A percentile compares a stretch with the other conserved stretches of the same genome.
These are phyloP conservation scores for Hippoglossus stenolepis DNA, from an alignment of 2,113 vertebrate species.

Conservation along the genomic window DNA sequence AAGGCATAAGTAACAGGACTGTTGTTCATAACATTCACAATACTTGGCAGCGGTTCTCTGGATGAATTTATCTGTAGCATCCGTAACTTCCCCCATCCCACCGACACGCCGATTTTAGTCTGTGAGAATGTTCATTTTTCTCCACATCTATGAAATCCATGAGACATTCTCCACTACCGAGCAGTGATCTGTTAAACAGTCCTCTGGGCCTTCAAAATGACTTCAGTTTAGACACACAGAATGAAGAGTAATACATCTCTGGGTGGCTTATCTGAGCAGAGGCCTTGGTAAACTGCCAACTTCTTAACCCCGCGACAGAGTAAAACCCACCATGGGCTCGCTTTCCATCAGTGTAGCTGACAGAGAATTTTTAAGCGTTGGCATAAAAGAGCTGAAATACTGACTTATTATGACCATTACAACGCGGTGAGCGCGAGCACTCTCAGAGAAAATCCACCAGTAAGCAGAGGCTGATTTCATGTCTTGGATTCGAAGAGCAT, in stretches of 20 bases:
- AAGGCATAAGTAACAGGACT: neutral
- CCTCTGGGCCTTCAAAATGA: neutral
- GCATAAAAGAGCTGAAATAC: slow-evolving; percentile 30
- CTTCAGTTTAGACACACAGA: slow-evolving; percentile 11
- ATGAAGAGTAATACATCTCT: neutral
- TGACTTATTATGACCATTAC: slow-evolving; percentile 25
- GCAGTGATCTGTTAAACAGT: slow-evolving; percentile 5
- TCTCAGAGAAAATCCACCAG: slow-evolving; percentile 26
- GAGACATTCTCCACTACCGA: neutral
- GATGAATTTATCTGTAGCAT: neutral
- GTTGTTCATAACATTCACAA: neutral
- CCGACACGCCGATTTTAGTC: neutral
- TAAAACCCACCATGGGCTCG: slow-evolving; percentile 13
- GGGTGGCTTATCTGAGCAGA: slow-evolving; percentile 20
- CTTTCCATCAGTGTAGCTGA: slow-evolving; percentile 30
- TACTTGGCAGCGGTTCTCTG: neutral
- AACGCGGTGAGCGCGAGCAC: slow-evolving; percentile 14
- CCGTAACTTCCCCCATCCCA: neutral
- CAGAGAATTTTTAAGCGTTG: slow-evolving; percentile 31
- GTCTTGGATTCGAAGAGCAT: slow-evolving; percentile 58
- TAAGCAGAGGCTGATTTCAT: slow-evolving; percentile 40
- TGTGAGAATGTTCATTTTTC: neutral
- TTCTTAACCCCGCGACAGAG: slow-evolving; percentile 7
- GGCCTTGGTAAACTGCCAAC: slow-evolving; percentile 19
- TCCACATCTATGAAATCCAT: neutral